Evolutionary conservation across 2,113 vertebrate species (phyloP), one percentile per base, ranked within the genome.

Genomic region (Thunnus maccoyii): DNA sequence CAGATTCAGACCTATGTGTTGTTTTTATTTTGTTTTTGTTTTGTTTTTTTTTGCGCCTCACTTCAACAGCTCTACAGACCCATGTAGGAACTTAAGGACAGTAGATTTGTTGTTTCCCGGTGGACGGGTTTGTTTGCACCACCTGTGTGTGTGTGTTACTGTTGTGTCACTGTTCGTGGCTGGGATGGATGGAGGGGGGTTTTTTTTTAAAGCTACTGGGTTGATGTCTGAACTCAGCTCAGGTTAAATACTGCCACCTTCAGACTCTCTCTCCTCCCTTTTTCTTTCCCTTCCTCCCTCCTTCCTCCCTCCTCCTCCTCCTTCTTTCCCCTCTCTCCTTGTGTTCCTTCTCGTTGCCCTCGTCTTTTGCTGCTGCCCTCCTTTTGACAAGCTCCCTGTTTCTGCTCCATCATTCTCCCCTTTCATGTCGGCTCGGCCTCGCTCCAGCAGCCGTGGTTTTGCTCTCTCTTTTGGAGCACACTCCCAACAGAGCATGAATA

Each of bases 301-400:
- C 3, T 27, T 69, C 3, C 41, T 25, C 22, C 44, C 32, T 11
- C 5, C n/a, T 66, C 58, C 10, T 44, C n/a, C 36, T 9, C 0
- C 36, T 41, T 36, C 17, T 16, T 32, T 22, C 3, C 51, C 14
- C n/a, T 32, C 62, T 48, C 76, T 60, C 76, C 55, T 61, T 46
- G 73, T 86, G 75, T 79, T 82, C 72, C 74, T 58, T 16, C 69
- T 86, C 69, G 67, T 80, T 85, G 69, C 75, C 86, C 82, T 86
- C 80, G 20, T 90, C 80, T 86, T 67, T 87, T 62, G 69, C 83
- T 72, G 70, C 84, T 84, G 79, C 84, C 76, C 83, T 76, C 67
- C 81, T 86, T 81, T 72, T 88, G 88, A 90, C 89, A 84, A 89
- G 83, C 84, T 90, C 61, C 85, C 75, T 90, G 83, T 91, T 92